A percentile compares a stretch with the other conserved stretches of the same genome.
Evolutionary conservation across 2,888 invertebrate species (phyloP).

Genomic region (Meganola albula): DNA sequence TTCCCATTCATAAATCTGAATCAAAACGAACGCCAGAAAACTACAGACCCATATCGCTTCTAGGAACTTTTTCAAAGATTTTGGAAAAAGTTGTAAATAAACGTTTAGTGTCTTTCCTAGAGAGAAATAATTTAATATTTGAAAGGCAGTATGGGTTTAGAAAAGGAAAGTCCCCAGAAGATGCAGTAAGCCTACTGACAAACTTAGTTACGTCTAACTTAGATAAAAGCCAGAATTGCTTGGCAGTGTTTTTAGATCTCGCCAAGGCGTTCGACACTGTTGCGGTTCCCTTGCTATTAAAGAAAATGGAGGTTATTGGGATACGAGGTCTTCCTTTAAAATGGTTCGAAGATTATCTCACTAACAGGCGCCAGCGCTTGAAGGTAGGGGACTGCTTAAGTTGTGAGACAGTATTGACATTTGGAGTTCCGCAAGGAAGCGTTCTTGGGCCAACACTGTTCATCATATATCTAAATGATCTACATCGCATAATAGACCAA

Average conservation of each 20-base stretch:
- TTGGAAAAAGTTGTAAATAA: too few species aligned
- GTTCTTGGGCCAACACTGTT: background rate
- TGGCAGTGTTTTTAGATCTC: background rate
- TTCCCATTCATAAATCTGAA: too few species aligned
- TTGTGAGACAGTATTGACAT: background rate
- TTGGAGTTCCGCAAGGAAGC: background rate
- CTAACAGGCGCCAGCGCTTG: background rate
- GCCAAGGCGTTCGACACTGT: background rate
- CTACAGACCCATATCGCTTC: too few species aligned
- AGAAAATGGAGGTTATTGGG: background rate
- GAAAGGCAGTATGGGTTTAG: background rate
- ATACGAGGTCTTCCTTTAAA: background rate
- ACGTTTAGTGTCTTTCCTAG: too few species aligned
- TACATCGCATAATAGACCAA: too few species aligned
- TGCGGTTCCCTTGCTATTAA: background rate
- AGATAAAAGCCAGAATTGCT: background rate
- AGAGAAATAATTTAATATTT: too few species aligned
- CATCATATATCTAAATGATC: background rate
- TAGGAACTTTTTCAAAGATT: too few species aligned
- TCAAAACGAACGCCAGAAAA: too few species aligned
- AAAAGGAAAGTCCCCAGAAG: background rate
- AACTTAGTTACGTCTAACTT: background rate
- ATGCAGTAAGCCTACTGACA: background rate
- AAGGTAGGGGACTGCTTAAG: background rate
- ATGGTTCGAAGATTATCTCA: background rate